These are phyloP conservation scores for Papilio xuthus DNA, from an alignment of 1,140 invertebrate genomes.

Conservation along the genomic window DNA sequence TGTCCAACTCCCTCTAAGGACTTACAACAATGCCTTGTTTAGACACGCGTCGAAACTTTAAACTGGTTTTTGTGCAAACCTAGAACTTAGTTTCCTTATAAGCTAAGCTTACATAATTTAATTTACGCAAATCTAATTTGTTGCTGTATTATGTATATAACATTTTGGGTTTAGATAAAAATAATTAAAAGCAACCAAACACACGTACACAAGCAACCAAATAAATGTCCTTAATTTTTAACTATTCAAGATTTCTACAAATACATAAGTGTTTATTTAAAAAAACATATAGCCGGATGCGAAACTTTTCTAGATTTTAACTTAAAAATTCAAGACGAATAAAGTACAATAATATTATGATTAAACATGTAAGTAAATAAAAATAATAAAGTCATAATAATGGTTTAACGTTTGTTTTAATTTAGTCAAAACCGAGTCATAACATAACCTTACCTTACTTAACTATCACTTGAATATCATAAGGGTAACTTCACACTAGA, in stretches of 20 bases:
- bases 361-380: neutral
- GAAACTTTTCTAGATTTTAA: neutral
- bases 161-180: neutral
- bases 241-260: neutral
- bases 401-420: neutral
- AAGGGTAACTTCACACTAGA: conserved; percentile 65
- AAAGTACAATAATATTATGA: neutral
- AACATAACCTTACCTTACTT: conserved; percentile 45
- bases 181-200: neutral
- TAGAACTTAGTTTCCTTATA: neutral
- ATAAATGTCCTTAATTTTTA: neutral
- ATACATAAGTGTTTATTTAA: neutral
- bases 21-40: conserved; percentile 25
- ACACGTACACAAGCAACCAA: neutral
- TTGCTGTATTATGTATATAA: neutral
- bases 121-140: conserved; percentile 2
- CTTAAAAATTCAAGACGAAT: neutral
- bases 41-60: conserved; percentile 21
- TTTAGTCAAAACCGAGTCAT: conserved; percentile 8
- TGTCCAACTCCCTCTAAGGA: conserved; percentile 43
- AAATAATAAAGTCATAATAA: neutral
- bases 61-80: neutral
- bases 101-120: neutral
- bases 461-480: conserved; percentile 70
- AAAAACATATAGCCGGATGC: neutral